These are phyloP conservation scores for Enteromius fasciolatus DNA, from an alignment of 2,797 vertebrate genomes.

Conservation along the genomic window DNA sequence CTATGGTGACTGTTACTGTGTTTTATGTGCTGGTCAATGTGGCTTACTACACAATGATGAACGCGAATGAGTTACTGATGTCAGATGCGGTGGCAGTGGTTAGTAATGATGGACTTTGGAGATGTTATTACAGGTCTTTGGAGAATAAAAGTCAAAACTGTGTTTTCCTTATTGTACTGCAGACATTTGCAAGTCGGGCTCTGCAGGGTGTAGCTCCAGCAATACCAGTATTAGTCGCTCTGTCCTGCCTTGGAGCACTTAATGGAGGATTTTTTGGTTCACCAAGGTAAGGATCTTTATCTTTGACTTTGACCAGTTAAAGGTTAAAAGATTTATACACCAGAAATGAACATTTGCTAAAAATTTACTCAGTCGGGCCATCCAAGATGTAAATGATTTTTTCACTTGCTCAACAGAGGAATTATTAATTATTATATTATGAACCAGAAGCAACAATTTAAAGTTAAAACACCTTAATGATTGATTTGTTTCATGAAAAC, in stretches of 20 bases:
- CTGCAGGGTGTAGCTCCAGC: conserved; percentile 83
- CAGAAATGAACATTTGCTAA: background rate
- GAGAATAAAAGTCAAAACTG: background rate
- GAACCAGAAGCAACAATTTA: background rate
- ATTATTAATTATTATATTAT: background rate
- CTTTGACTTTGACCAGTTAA: background rate
- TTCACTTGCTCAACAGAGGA: background rate
- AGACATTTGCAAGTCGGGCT: conserved; percentile 90
- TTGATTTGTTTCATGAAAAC: background rate
- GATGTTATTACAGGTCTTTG: background rate
- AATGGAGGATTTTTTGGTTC: conserved; percentile 89
- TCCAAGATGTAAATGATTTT: background rate
- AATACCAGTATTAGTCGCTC: conserved; percentile 89
- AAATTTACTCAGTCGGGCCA: background rate
- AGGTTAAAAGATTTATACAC: background rate
- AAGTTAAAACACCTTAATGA: background rate
- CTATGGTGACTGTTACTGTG: conserved; percentile 90
- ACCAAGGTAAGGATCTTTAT: conserved; percentile 81
- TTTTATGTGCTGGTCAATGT: conserved; percentile 93
- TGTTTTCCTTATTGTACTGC: conserved; percentile 29
- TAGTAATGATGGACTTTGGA: conserved; percentile 67
- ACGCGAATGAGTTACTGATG: conserved; percentile 84
- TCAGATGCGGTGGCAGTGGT: conserved; percentile 96
- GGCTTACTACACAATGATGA: conserved; percentile 92
- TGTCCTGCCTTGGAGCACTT: conserved; percentile 93